Conservation (phyloP, 2,113 vertebrate species). For the Cyanoderma ruficeps region DNA sequence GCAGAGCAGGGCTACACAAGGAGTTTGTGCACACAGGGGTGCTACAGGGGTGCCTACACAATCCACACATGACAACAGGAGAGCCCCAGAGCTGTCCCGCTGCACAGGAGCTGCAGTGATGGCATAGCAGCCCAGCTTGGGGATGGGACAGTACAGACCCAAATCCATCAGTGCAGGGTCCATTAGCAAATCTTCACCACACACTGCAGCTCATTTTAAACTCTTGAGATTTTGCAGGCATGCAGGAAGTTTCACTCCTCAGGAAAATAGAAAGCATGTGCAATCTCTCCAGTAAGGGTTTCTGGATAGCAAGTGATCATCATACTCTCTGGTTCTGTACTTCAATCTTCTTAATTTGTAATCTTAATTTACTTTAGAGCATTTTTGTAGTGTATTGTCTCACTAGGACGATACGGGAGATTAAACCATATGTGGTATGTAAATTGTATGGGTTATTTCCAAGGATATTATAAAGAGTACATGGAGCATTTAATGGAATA, state of each 20-base stretch:
- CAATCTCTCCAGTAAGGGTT: background rate
- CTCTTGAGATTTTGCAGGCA: background rate
- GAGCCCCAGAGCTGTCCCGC: background rate
- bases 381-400: background rate
- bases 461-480: background rate
- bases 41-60: background rate
- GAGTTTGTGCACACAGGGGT: too few relatives aligned
- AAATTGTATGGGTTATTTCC: background rate
- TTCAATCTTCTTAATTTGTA: background rate
- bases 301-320: background rate
- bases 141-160: background rate
- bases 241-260: background rate
- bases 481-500: background rate
- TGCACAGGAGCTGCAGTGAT: background rate
- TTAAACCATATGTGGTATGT: background rate
- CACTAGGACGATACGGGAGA: background rate
- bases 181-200: background rate
- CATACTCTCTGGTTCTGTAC: background rate
- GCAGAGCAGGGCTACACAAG: background rate
- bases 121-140: background rate
- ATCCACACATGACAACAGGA: accelerated
- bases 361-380: background rate
- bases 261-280: accelerated
- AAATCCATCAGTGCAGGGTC: background rate
- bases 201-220: background rate